Evolutionary conservation across 2,113 vertebrate species (phyloP), one percentile per base, ranked within the genome.

Genomic region (Alectura lathami): DNA sequence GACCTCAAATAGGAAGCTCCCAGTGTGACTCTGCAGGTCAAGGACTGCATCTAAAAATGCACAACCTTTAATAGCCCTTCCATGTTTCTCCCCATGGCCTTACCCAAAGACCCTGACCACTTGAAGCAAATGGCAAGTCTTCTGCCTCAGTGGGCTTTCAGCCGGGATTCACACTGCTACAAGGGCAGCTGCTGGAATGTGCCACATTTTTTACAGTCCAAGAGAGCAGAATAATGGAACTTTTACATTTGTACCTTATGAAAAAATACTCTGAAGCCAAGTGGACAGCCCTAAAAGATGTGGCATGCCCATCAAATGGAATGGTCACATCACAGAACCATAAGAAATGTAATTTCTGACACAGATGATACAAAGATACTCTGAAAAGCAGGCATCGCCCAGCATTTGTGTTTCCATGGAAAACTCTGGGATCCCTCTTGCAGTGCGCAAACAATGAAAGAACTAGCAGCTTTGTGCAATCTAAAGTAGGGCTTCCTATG

Each of bases 241-340:
- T 92, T 42, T 67, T 50, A 43, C 15, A 36, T 43, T 56, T 62
- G 66, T 85, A 76, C 57, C 62, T 78, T 36, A 29, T 47, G 12
- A 12, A 74, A 80, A 94, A 88, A 50, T 26, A 66, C 64, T 4
- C n/a, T n/a, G 30, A 86, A 73, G n/a, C 18, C 57, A 38, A 36
- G 45, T 24, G 15, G 66, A 75, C 32, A 69, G 24, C 40, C 69
- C 48, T 59, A 59, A 30, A 81, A 86, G 48, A 64, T 24, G 40
- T 0, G 1, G 22, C 42, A 67, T 2, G 8, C 72, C 59, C 73
- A n/a, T 62, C 0, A 0, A 6, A 32, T 90, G 47, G 77, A 91
- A 95, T 22, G 11, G 26, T 12, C 88, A 56, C 32, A 75, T 34
- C 42, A 74, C 2, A 56, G 53, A 40, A 80, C 87, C 82, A 5